Conservation (phyloP, 1,140 invertebrate genomes). For the Calliphora vicina region DNA sequence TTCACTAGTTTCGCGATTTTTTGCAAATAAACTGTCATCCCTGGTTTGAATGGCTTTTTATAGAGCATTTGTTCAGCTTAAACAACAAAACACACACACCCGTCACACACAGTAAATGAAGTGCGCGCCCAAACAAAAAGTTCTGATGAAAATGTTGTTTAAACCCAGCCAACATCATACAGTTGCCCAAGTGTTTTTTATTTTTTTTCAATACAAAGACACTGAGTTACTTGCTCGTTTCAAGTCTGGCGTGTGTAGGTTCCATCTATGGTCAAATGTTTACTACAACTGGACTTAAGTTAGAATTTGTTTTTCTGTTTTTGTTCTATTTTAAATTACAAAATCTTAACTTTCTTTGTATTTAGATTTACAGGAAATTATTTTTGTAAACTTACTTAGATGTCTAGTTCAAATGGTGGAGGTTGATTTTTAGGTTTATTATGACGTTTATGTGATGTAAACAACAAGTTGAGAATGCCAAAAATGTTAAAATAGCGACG, state of each 20-base stretch:
- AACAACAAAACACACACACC: not conserved
- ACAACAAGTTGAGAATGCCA: too few species aligned
- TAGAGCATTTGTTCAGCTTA: conserved; percentile 37
- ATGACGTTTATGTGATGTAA: too few species aligned
- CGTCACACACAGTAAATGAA: not conserved
- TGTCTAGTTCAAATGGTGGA: too few species aligned
- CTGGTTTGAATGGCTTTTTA: conserved; percentile 51
- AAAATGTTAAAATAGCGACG: too few species aligned
- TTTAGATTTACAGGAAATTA: not conserved
- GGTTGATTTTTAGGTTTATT: too few species aligned
- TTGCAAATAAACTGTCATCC: conserved; percentile 56
- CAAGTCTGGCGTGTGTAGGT: not conserved
- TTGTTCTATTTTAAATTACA: not conserved
- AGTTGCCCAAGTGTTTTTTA: not conserved
- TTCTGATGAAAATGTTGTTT: not conserved
- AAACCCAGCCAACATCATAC: not conserved
- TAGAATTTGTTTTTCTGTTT: not conserved
- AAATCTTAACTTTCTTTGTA: not conserved
- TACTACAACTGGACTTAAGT: not conserved
- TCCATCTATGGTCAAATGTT: not conserved
- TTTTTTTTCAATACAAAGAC: not conserved
- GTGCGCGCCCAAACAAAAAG: conserved; percentile 14
- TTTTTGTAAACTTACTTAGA: not conserved
- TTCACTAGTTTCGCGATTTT: conserved; percentile 55
- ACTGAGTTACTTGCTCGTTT: not conserved